Conservation (phyloP, 1,140 invertebrate species). For the Ips typographus region DNA sequence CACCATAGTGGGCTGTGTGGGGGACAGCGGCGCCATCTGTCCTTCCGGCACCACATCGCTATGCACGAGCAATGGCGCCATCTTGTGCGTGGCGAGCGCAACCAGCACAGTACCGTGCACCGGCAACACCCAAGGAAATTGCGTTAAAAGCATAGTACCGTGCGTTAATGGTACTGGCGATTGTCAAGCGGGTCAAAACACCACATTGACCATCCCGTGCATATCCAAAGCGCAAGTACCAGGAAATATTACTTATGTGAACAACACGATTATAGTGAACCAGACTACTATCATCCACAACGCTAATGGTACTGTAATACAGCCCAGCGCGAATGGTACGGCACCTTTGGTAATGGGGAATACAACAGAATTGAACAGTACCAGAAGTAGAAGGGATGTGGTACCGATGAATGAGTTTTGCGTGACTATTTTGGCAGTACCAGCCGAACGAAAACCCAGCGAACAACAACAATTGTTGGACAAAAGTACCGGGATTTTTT, state of each 20-base stretch:
- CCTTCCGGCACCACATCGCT: slow-evolving; percentile 39
- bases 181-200: slow-evolving; percentile 31
- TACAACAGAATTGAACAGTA: background rate
- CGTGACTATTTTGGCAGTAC: slow-evolving; percentile 40
- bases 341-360: background rate
- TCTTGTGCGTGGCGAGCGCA: slow-evolving; percentile 42
- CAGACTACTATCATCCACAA: slow-evolving; percentile 31
- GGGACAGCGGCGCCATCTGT: slow-evolving; percentile 40
- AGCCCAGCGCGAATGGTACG: background rate
- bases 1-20: slow-evolving; percentile 37
- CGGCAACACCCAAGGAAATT: slow-evolving; percentile 33
- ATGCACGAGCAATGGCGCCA: slow-evolving; percentile 42
- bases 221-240: slow-evolving; percentile 38
- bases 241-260: slow-evolving; percentile 40
- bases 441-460: slow-evolving; percentile 36
- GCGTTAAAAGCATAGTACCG: slow-evolving; percentile 36
- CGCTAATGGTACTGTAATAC: slow-evolving; percentile 6
- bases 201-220: slow-evolving; percentile 36
- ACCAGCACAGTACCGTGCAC: slow-evolving; percentile 39
- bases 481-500: slow-evolving; percentile 28
- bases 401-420: slow-evolving; percentile 33
- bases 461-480: slow-evolving; percentile 32
- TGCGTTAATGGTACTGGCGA: slow-evolving; percentile 38
- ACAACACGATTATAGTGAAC: slow-evolving; percentile 37
- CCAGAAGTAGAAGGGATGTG: slow-evolving; percentile 24